Evolutionary conservation across 2,113 vertebrate species (phyloP), one percentile per base, ranked within the genome.

Genomic region (Cranoglanis bouderius): DNA sequence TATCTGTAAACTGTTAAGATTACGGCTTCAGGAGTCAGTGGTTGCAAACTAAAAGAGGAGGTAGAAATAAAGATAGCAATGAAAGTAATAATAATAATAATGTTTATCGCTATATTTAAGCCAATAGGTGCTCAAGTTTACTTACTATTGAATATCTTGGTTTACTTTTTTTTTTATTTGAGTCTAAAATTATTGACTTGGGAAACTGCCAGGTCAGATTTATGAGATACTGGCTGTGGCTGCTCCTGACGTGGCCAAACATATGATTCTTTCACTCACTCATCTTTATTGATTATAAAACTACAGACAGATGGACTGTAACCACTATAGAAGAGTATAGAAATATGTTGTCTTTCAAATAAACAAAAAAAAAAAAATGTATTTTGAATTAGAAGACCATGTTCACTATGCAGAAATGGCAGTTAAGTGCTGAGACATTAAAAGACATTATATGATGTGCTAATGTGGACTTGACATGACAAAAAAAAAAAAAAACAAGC

Each of bases 401-500:
- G 74, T 43, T 78, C n/a, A 9, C n/a, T 65, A 70, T 70, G 29
- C 51, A 82, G 53, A 65, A 32, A 55, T 40, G 26, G 57, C 6
- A 63, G 75, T 65, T 80, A 87, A 65, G 21, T 81, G n/a, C 46
- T 87, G 29, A 82, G 80, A 57, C 26, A 78, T 86, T 43, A 35
- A 55, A 87, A 87, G 14, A 19, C 57, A 57, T 89, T 84, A 38
- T 29, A 72, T 81, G 65, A 81, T 87, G 74, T 87, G 85, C 83
- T 85, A 74, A 87, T 82, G 59, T 63, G 55, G 75, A 88, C 40
- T 63, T 67, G 61, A 74, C 46, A 51, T 61, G 21, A 81, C 67
- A 70, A 59, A 72, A 86, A 85, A 90, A 67, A 43, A 43, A 43
- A 49, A 53, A 53, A 53, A 53, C 38, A 86, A 18, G 70, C 19